phyloP scores from a whole-genome alignment of 2,113 vertebrate species.

The Halichoeres trimaculatus region DNA sequence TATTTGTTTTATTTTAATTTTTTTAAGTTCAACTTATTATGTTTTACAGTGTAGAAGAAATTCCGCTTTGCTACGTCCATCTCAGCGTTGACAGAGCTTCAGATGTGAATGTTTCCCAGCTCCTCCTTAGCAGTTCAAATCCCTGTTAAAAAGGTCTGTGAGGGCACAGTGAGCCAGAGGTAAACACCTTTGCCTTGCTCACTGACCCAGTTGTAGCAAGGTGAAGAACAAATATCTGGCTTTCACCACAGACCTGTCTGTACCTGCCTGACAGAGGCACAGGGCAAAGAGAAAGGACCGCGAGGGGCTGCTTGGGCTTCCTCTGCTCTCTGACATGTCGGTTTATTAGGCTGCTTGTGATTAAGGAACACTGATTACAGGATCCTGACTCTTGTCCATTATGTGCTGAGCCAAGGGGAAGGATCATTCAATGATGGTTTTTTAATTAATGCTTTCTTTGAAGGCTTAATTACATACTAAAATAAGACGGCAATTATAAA shows the following conservation, averaged over 20 bases:
- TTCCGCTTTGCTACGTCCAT: background rate
- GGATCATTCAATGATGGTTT: conserved; percentile 4
- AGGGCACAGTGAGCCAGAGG: conserved; percentile 8
- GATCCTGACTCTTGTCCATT: background rate
- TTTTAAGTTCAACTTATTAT: no score
- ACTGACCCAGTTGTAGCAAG: conserved; percentile 63
- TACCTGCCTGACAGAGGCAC: conserved; percentile 41
- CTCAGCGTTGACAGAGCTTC: background rate
- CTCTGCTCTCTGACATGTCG: conserved; percentile 2
- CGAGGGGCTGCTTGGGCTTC: conserved; percentile 4
- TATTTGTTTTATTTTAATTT: no score
- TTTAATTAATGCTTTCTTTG: background rate
- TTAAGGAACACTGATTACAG: conserved; percentile 37
- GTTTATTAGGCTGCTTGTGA: conserved; percentile 34
- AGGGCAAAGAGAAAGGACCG: background rate
- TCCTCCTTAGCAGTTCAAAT: conserved; percentile 1
- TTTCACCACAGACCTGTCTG: conserved; percentile 63
- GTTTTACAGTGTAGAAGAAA: no score
- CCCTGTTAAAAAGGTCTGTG: conserved; percentile 3
- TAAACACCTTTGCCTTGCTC: conserved; percentile 54
- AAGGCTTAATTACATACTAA: background rate
- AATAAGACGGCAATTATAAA: no score
- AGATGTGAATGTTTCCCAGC: background rate
- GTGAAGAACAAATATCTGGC: conserved; percentile 61
- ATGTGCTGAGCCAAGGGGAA: background rate